A percentile compares a stretch with the other conserved stretches of the same genome.
Evolutionary conservation across 2,888 invertebrate genomes (phyloP).

Genomic region (Erpobdella octoculata): DNA sequence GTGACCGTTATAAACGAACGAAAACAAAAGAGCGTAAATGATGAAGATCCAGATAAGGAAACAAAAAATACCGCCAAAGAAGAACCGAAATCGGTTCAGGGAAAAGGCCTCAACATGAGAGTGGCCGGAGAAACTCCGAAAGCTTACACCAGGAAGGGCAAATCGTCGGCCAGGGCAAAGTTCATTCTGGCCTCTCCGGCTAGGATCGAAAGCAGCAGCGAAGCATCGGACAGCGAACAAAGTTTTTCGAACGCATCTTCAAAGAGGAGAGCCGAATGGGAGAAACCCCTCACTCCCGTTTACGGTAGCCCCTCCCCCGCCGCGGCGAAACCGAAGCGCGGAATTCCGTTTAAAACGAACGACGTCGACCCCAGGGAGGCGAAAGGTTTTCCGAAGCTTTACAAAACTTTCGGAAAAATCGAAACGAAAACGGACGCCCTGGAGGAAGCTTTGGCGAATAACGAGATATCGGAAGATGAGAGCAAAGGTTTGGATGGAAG

Average conservation of each 20-base stretch:
- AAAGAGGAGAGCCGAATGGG: constrained; percentile 25
- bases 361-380: no score
- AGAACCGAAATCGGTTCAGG: no score
- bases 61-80: not conserved
- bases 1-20: not conserved
- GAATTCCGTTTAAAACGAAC: no score
- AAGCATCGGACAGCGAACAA: constrained; percentile 37
- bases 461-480: not conserved
- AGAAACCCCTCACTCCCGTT: constrained; percentile 8
- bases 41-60: not conserved
- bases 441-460: constrained; percentile 32
- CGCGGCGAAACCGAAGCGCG: not conserved
- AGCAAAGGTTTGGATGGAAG: not conserved
- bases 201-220: constrained; percentile 38
- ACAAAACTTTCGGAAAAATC: constrained; percentile 39
- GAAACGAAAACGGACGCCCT: constrained; percentile 36
- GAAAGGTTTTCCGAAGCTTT: no score
- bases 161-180: constrained; percentile 31
- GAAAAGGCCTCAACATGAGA: constrained; percentile 34
- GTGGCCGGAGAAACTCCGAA: constrained; percentile 38
- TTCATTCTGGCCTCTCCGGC: constrained; percentile 36
- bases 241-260: constrained; percentile 11
- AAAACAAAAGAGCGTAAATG: not conserved
- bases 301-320: not conserved
- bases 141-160: constrained; percentile 34